Base-by-base conservation (phyloP, 2,113 vertebrate species). In the Oreochromis tanganicae region DNA sequence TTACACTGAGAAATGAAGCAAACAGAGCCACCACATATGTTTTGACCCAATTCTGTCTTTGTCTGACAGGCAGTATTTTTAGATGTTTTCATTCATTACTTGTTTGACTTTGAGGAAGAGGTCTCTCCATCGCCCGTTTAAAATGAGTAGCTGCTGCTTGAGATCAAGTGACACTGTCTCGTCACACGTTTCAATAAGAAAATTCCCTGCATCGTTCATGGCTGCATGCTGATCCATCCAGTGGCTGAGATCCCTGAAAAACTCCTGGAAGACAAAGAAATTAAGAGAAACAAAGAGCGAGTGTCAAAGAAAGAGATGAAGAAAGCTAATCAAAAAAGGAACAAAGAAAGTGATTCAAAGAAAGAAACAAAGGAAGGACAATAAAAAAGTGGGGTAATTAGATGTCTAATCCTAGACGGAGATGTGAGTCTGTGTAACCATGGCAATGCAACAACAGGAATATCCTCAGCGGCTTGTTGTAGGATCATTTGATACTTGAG, bases 191-290 rank as follows among this genome's bases (percentile, higher is more conserved):
- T 99, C 98, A 48, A 99, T 99, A 2, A 99, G 97, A 89, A 99
- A 99, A 94, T 99, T 99, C 83, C 98, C 99, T 6, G 98, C 97
- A 54, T 99, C 98, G 9, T 99, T 99, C 98, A 99, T 99, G 85
- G 97, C 95, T n/a, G 97, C 95, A 56, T 99, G 99, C 87, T 98
- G 98, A 88, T 99, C 98, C 87, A 99, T 99, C 98, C 96, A 97
- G 89, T 95, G 96, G 68, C 95, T 94, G 81, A 97, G 96, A 88
- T 94, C 95, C 84, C 94, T 91, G 88, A 97, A 97, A 89, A 97
- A 97, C 85, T 97, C 96, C 98, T 97, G 91, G 5, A 81, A 34
- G 9, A 84, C 82, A 92, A 68, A 83, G 73, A 87, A 84, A 88
- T 68, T 80, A 71, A 90, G 71, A 46, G 41, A 86, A 83, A 91